Evolutionary conservation across 2,797 vertebrate genomes (phyloP), one percentile per base, ranked within the genome.

Genomic region (Cyclopterus lumpus): DNA sequence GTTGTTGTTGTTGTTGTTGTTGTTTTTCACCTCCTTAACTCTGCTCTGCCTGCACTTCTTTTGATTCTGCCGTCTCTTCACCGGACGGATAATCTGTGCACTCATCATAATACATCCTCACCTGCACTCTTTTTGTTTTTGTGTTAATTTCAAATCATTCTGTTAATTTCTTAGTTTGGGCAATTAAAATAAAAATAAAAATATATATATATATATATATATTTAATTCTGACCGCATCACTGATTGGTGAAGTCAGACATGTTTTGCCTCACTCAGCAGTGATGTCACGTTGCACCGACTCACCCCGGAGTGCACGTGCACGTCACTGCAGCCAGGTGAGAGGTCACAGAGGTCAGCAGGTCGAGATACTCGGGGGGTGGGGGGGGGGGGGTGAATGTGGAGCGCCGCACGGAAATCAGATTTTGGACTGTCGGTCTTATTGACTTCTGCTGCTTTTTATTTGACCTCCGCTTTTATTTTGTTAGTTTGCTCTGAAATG

Each of bases 1-100:
- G 79, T 86, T 86, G 78, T 82, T n/a, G n/a, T n/a, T n/a, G n/a
- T 80, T 88, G 86, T 88, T 86, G 22, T 22, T 22, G 22, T 22
- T 18, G 42, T 74, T 73, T 67, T 76, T 88, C 84, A 86, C 80
- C 78, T 78, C 82, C n/a, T n/a, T 91, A 89, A 88, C 86, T 66
- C 83, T 86, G 84, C 86, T 87, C 81, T 83, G 85, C 86, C 80
- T 90, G 76, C 85, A 66, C 58, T n/a, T 68, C 67, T 48, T 61
- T 70, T 71, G 46, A 81, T 77, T 82, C 75, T 44, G 77, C 81
- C n/a, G 69, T 77, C 63, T 67, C 32, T 38, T 81, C 58, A 85
- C 67, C 48, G 42, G 59, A 81, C 49, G 67, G 65, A 63, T 73
- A 8, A 81, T 81, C 64, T 57, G 46, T 60, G 49, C 67, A 81